These are phyloP conservation scores for Leptopilina drosophilae DNA, from an alignment of 2,888 invertebrate species.

Conservation along the genomic window DNA sequence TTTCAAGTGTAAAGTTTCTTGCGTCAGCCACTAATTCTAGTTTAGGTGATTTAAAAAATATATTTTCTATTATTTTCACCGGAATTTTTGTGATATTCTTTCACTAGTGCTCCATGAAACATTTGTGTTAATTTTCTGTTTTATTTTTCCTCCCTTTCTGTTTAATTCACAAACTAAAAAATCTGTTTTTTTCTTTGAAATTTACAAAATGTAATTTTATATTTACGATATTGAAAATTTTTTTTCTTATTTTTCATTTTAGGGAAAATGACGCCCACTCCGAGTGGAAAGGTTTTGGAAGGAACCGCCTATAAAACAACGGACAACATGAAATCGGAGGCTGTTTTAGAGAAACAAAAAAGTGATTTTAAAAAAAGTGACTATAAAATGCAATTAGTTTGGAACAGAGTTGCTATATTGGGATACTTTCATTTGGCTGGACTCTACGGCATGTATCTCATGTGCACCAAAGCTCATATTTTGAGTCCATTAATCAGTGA, in stretches of 20 bases:
- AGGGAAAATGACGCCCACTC: conserved; percentile 36
- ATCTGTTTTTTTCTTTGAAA: too few relatives aligned
- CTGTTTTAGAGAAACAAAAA: conserved; percentile 54
- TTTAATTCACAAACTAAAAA: too few relatives aligned
- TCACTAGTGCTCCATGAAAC: too few relatives aligned
- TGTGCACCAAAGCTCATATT: conserved; percentile 77
- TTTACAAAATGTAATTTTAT: too few relatives aligned
- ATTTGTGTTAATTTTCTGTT: too few relatives aligned
- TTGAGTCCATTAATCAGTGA: conserved; percentile 39
- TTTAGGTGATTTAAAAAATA: neutral
- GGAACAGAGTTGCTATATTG: conserved; percentile 88
- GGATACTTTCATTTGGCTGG: conserved; percentile 83
- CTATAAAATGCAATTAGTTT: conserved; percentile 84
- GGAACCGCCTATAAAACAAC: conserved; percentile 27
- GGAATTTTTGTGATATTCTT: too few relatives aligned
- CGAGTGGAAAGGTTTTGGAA: conserved; percentile 18
- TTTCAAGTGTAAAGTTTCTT: conserved; percentile 1
- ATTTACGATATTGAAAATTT: neutral
- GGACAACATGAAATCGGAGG: conserved; percentile 45
- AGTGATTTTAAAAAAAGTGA: conserved; percentile 53
- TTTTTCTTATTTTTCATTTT: neutral
- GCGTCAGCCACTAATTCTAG: neutral
- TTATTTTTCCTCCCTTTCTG: too few relatives aligned
- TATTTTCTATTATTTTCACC: too few relatives aligned
- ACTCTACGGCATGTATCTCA: conserved; percentile 82